Evolutionary conservation across 1,140 invertebrate genomes (phyloP), one percentile per base, ranked within the genome.

Genomic region (Ladona fulva): DNA sequence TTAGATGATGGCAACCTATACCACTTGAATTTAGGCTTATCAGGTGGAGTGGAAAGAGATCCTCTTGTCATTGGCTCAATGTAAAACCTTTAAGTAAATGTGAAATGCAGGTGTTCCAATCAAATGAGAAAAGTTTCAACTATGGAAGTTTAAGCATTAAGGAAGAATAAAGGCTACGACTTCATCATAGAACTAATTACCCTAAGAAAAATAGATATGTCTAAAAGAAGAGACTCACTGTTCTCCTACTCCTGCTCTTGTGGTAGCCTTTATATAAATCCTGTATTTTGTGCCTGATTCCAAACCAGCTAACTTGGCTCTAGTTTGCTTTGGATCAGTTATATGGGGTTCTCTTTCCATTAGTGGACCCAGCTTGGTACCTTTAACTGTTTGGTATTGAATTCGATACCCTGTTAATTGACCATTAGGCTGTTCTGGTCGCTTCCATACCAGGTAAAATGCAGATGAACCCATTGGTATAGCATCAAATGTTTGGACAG

Each of bases 401-500:
- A 99, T 94, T 83, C 93, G 92, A 84, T 99, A 99, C 11, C 96
- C 96, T 0, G 92, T 96, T 0, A 99, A 85, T 78, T 93, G 89
- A 25, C 98, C 98, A 86, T 99, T 99, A 22, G 95, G 92, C 82
- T 97, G 92, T 24, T 94, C 89, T 0, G 98, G 98, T 83, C 92
- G 92, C 82, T 95, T 92, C 98, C 98, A 99, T 76, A 90, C 90
- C 0, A 99, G 85, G 76, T 92, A 89, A 82, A 98, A 91, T 16
- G 95, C 94, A 24, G 93, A 96, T 0, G 95, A 94, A 16, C 96
- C 96, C 82, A 96, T 89, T 0, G 94, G 93, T 82, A 92, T 91
- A 0, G 92, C 95, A 83, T 95, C 92, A 37, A 95, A 87, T n/a
- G 89, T 89, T 76, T 92, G 88, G 10, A 98, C 95, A 5, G 95